These are phyloP conservation scores for Caenorhabditis doughertyi DNA, from an alignment of 2,888 invertebrate genomes.

Conservation along the genomic window DNA sequence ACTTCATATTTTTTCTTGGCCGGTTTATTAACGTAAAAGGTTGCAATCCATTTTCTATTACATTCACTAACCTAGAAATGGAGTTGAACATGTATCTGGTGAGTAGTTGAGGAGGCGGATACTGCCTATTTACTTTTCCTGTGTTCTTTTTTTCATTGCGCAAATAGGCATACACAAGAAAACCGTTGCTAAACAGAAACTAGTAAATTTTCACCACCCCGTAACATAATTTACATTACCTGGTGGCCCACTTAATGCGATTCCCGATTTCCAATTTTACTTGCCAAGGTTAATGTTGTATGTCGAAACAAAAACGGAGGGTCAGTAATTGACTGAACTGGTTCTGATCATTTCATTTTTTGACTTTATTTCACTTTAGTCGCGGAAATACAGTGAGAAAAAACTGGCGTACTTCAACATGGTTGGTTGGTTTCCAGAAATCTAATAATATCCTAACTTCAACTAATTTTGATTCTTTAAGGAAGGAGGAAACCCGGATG, in stretches of 20 bases:
- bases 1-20: conserved; percentile 33
- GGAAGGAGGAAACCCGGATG: conserved; percentile 73
- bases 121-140: conserved; percentile 23
- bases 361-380: conserved; percentile 32
- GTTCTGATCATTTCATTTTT: conserved; percentile 35
- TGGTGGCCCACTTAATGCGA: conserved; percentile 50
- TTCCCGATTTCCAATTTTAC: conserved; percentile 29
- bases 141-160: conserved; percentile 26
- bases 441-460: neutral
- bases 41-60: neutral
- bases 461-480: no score
- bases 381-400: conserved; percentile 15
- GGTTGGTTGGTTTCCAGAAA: conserved; percentile 14
- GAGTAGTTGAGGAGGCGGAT: conserved; percentile 17
- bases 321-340: conserved; percentile 59
- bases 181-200: conserved; percentile 32
- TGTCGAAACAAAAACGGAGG: conserved; percentile 45
- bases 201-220: conserved; percentile 18
- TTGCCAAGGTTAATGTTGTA: conserved; percentile 56
- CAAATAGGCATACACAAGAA: conserved; percentile 28
- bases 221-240: conserved; percentile 38
- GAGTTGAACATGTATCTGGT: conserved; percentile 38
- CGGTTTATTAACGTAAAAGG: conserved; percentile 8
- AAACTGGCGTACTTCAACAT: conserved; percentile 14
- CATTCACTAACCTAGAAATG: conserved; percentile 4